A percentile compares a stretch with the other conserved stretches of the same genome.
Conservation (phyloP, 2,113 vertebrate species). For the Megaceryle maxima region DNA sequence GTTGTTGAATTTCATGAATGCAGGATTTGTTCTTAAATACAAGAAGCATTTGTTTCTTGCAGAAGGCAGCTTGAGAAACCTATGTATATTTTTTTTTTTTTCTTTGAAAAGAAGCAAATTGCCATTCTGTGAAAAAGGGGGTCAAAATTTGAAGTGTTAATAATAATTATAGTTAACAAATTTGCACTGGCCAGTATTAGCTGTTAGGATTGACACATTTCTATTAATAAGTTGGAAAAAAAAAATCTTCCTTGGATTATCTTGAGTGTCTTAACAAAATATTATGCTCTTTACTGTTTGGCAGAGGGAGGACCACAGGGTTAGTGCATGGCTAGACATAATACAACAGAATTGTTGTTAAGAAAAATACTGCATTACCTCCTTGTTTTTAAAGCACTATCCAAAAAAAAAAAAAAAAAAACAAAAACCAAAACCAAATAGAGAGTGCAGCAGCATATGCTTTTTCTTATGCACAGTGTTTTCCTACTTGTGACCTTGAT, state of each 20-base stretch:
- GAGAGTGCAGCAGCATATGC: neutral
- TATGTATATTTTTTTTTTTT: neutral
- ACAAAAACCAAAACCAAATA: too few relatives aligned
- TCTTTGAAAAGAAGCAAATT: neutral
- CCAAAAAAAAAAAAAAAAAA: neutral
- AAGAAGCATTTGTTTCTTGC: neutral
- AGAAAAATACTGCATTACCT: neutral
- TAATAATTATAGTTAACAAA: neutral
- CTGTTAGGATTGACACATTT: neutral
- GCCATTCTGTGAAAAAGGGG: neutral
- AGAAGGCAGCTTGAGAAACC: neutral
- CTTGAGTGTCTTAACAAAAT: neutral
- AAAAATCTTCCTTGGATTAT: neutral
- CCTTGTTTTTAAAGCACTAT: neutral
- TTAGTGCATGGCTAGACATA: neutral
- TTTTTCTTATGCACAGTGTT: neutral
- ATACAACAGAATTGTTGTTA: neutral
- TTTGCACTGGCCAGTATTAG: neutral
- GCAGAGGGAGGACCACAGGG: constrained; percentile 14
- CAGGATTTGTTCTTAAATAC: neutral
- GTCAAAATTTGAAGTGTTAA: neutral
- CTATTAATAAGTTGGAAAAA: neutral
- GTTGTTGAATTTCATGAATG: neutral
- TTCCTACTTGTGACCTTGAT: neutral
- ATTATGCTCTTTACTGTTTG: neutral